A percentile compares a stretch with the other conserved stretches of the same genome.
These are phyloP conservation scores for Climacteris rufus DNA, from an alignment of 2,113 vertebrate species.

Conservation along the genomic window DNA sequence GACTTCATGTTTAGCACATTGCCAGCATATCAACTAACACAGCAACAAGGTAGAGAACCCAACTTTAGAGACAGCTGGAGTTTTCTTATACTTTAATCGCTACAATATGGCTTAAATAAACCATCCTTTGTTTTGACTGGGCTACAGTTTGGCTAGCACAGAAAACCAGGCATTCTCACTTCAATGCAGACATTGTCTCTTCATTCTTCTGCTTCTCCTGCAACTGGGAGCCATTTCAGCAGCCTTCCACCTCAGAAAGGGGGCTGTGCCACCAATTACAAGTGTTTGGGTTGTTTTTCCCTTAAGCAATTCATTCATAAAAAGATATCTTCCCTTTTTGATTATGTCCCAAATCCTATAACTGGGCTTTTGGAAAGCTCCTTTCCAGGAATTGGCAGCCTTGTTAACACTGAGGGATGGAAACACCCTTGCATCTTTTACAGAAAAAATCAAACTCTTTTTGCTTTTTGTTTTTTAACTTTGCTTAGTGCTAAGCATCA, in stretches of 20 bases:
- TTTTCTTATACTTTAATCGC: constrained; percentile 12
- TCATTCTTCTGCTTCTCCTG: neutral
- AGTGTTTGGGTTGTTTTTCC: neutral
- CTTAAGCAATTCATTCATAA: neutral
- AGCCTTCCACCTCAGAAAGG: neutral
- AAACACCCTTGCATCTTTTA: neutral
- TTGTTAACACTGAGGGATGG: neutral
- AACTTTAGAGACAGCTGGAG: constrained; percentile 4
- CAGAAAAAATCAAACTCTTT: neutral
- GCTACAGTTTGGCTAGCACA: neutral
- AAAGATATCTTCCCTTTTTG: neutral
- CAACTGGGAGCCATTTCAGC: neutral
- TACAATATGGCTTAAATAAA: constrained; percentile 33
- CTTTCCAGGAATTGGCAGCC: neutral
- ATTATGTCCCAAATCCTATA: neutral
- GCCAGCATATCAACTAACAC: neutral
- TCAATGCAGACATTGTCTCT: constrained; percentile 33
- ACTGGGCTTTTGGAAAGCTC: neutral
- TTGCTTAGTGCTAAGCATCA: neutral
- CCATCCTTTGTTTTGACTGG: constrained; percentile 37
- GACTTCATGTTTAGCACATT: neutral
- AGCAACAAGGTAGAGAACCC: constrained; percentile 1
- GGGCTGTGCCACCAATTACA: neutral
- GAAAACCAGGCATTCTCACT: neutral
- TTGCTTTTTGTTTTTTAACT: neutral